phyloP scores from a whole-genome alignment of 1,140 invertebrate species.

The Oryzaephilus surinamensis region DNA sequence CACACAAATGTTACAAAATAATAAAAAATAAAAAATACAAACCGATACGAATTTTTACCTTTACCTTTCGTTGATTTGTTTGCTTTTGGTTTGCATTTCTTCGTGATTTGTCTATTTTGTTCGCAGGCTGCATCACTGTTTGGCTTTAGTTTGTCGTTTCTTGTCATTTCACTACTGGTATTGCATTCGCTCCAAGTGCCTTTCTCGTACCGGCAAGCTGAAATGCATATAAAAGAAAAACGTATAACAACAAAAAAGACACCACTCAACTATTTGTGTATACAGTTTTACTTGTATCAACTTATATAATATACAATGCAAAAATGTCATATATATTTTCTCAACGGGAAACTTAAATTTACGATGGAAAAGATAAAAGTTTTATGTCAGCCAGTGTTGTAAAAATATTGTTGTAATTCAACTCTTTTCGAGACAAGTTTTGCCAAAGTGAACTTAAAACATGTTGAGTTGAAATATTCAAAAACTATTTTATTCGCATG shows the following conservation, averaged over 20 bases:
- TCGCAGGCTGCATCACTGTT: constrained; percentile 64
- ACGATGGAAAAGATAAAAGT: constrained; percentile 1
- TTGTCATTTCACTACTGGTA: constrained; percentile 53
- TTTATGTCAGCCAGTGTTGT: neutral
- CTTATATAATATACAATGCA: too few relatives aligned
- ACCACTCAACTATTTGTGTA: too few relatives aligned
- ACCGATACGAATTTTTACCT: constrained; percentile 32
- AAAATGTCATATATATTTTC: too few relatives aligned
- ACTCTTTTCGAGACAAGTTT: too few relatives aligned
- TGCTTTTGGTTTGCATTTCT: constrained; percentile 63
- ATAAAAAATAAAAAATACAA: constrained; percentile 18
- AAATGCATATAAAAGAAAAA: constrained; percentile 21
- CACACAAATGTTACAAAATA: constrained; percentile 3
- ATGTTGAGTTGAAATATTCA: too few relatives aligned
- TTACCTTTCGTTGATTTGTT: constrained; percentile 50
- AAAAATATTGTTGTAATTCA: too few relatives aligned
- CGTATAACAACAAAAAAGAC: too few relatives aligned
- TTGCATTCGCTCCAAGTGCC: constrained; percentile 62
- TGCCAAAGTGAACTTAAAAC: too few relatives aligned
- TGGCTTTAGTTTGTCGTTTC: constrained; percentile 60
- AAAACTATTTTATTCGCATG: too few relatives aligned
- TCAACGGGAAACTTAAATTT: too few relatives aligned
- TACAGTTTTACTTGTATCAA: too few relatives aligned
- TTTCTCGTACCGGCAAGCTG: constrained; percentile 69
- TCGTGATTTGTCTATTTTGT: constrained; percentile 55